These are phyloP conservation scores for Fulica atra DNA, from an alignment of 2,113 vertebrate species.

Conservation along the genomic window DNA sequence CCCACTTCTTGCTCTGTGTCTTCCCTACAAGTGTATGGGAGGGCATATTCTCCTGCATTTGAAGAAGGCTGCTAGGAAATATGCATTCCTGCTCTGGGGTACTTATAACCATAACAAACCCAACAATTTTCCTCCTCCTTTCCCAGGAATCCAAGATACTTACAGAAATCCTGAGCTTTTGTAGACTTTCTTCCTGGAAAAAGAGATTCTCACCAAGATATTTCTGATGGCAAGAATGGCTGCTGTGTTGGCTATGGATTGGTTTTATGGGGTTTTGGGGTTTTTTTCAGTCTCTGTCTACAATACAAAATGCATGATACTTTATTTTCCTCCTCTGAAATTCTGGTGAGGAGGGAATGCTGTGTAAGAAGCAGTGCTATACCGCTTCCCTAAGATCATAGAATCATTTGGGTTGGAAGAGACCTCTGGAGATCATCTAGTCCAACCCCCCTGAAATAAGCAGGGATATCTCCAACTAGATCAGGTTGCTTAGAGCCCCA, in stretches of 20 bases:
- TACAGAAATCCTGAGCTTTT: background rate
- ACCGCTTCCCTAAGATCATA: background rate
- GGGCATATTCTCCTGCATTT: background rate
- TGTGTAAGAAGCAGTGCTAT: background rate
- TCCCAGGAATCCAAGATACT: background rate
- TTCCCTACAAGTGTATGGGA: background rate
- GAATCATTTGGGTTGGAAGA: too few species aligned
- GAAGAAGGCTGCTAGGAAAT: background rate
- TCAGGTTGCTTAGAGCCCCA: too few species aligned
- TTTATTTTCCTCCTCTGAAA: background rate
- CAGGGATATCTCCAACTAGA: too few species aligned
- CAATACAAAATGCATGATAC: background rate
- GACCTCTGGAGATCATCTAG: too few species aligned
- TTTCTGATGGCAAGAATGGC: background rate
- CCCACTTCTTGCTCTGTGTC: fast-evolving
- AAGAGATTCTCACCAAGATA: background rate
- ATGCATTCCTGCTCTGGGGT: background rate
- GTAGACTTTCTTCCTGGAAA: background rate
- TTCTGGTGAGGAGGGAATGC: background rate
- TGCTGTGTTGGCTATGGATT: background rate
- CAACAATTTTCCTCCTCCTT: background rate
- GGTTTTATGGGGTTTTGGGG: too few species aligned
- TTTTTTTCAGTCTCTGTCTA: background rate
- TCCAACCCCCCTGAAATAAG: too few species aligned
- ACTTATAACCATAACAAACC: background rate